Evolutionary conservation across 2,113 vertebrate genomes (phyloP).

Genomic region (Merops nubicus): DNA sequence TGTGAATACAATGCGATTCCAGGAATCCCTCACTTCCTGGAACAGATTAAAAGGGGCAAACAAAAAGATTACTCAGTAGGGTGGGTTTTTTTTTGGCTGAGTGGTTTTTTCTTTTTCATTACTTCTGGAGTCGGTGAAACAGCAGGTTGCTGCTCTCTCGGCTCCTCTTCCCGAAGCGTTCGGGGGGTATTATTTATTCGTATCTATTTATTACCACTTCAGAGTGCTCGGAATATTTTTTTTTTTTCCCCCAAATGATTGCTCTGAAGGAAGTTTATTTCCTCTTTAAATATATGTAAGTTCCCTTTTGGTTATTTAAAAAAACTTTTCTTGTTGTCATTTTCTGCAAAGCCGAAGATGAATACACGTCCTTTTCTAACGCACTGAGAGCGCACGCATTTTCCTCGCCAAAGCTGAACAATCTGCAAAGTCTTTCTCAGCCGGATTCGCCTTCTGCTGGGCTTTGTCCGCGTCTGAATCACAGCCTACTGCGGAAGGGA

Average conservation of each 20-base stretch:
- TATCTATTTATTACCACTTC: conserved; percentile 30
- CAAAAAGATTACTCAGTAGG: conserved; percentile 74
- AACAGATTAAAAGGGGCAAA: conserved; percentile 76
- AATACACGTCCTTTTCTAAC: neutral
- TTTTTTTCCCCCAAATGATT: neutral
- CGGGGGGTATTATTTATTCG: conserved; percentile 52
- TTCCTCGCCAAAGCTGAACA: neutral
- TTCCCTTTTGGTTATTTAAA: neutral
- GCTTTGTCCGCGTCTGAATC: neutral
- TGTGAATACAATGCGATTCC: conserved; percentile 72
- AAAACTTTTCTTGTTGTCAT: neutral
- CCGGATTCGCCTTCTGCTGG: neutral
- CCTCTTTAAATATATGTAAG: neutral
- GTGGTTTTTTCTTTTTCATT: too few species aligned
- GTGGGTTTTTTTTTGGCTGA: too few species aligned
- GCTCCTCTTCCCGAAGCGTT: neutral
- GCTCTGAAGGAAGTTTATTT: neutral
- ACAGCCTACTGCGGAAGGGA: neutral
- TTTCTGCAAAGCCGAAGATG: conserved; percentile 1
- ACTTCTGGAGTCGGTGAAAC: neutral
- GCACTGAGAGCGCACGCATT: neutral
- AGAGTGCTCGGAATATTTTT: neutral
- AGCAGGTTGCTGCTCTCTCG: neutral
- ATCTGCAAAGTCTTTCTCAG: neutral
- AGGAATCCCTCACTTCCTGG: conserved; percentile 79